Percentiles rank a stretch among this genome's conserved stretches.
Conservation (phyloP, 1,140 invertebrate species). For the Melanaphis sacchari region DNA sequence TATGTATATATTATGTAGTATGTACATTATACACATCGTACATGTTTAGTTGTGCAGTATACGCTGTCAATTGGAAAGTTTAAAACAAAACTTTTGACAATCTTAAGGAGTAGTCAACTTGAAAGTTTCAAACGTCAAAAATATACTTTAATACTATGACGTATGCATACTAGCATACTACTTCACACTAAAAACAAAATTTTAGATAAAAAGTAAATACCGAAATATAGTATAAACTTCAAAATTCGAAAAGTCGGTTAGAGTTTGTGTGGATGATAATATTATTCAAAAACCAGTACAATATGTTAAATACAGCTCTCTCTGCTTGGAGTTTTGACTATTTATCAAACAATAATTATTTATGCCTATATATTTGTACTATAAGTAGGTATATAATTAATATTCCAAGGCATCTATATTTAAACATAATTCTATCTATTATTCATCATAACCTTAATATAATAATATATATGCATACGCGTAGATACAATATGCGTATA, state of each 20-base stretch:
- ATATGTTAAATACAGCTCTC: neutral
- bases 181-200: neutral
- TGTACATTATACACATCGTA: neutral
- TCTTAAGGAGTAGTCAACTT: neutral
- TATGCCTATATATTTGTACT: neutral
- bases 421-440: neutral
- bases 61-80: conserved; percentile 1
- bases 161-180: neutral
- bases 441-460: too few relatives aligned
- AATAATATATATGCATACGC: too few relatives aligned
- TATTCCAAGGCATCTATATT: neutral
- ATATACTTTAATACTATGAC: conserved; percentile 9
- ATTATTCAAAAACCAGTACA: neutral
- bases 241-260: neutral
- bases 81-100: conserved; percentile 14
- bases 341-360: too few relatives aligned
- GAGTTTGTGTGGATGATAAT: neutral
- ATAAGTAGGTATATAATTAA: neutral
- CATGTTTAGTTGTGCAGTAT: neutral
- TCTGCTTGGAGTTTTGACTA: neutral
- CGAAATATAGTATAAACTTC: neutral
- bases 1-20: neutral
- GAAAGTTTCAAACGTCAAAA: neutral
- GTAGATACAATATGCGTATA: too few relatives aligned
- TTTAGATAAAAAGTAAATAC: neutral